A percentile compares a stretch with the other conserved stretches of the same genome.
Evolutionary conservation across 2,113 vertebrate species (phyloP).

Genomic region (Bostrychus sinensis): DNA sequence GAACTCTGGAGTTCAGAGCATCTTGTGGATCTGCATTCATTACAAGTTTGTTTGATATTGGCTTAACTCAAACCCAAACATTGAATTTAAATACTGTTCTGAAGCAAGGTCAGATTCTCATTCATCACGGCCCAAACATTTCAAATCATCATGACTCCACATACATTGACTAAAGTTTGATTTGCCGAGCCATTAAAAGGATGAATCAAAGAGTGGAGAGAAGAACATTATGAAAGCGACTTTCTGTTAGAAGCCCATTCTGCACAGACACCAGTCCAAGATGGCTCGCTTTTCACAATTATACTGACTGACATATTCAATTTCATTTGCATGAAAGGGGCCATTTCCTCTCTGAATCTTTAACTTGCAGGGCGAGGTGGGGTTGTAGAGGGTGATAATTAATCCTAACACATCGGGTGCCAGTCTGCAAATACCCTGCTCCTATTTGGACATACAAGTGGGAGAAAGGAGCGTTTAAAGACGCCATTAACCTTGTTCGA

Average conservation of each 20-base stretch:
- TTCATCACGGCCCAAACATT: slow-evolving; percentile 59
- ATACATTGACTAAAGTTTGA: slow-evolving; percentile 59
- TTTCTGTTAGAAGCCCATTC: slow-evolving; percentile 58
- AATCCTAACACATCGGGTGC: slow-evolving; percentile 74
- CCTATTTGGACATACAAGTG: slow-evolving; percentile 50
- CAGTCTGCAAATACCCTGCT: slow-evolving; percentile 69
- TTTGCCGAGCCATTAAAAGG: slow-evolving; percentile 60
- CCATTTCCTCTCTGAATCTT: slow-evolving; percentile 74
- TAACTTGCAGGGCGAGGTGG: slow-evolving; percentile 69
- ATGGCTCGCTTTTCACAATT: slow-evolving; percentile 71
- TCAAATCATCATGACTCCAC: slow-evolving; percentile 46
- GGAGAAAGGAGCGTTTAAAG: slow-evolving; percentile 72
- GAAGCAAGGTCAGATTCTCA: slow-evolving; percentile 39
- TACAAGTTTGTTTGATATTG: slow-evolving; percentile 58
- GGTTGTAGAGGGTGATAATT: slow-evolving; percentile 73
- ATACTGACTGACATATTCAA: slow-evolving; percentile 80
- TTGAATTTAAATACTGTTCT: slow-evolving; percentile 46
- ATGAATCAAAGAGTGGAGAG: slow-evolving; percentile 62
- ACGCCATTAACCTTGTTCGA: slow-evolving; percentile 71
- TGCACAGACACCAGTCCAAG: slow-evolving; percentile 52
- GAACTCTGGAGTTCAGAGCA: slow-evolving; percentile 17
- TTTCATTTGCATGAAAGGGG: slow-evolving; percentile 80
- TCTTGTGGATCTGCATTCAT: slow-evolving; percentile 45
- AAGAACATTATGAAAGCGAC: slow-evolving; percentile 65
- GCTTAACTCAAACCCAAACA: slow-evolving; percentile 57